Evolutionary conservation across 2,888 invertebrate species (phyloP).

Genomic region (Euzetes globulus): DNA sequence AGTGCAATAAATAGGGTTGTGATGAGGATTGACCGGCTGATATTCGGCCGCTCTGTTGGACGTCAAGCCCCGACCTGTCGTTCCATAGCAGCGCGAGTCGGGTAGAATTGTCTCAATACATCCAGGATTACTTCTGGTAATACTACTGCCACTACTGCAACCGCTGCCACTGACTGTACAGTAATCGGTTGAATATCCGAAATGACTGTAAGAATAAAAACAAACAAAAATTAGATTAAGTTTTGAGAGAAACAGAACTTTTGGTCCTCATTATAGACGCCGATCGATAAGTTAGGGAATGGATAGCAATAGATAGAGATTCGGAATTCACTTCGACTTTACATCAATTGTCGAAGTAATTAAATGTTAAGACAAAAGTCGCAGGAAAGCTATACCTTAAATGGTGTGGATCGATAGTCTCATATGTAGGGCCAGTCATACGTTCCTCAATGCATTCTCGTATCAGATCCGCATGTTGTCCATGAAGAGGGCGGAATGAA

Average conservation of each 20-base stretch:
- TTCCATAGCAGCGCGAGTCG: slow-evolving; percentile 20
- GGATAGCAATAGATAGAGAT: neutral
- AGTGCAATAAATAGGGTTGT: neutral
- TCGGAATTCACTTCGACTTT: neutral
- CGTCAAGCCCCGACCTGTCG: neutral
- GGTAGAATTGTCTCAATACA: slow-evolving; percentile 29
- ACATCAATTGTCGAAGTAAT: neutral
- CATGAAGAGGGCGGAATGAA: slow-evolving; percentile 9
- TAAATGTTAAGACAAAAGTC: neutral
- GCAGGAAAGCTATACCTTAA: neutral
- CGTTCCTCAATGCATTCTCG: slow-evolving; percentile 21
- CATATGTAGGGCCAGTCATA: slow-evolving; percentile 30
- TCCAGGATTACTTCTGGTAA: neutral
- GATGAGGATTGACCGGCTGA: slow-evolving; percentile 19
- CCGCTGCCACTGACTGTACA: slow-evolving; percentile 26
- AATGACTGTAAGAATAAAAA: neutral
- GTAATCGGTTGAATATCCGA: slow-evolving; percentile 29
- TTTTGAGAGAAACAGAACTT: neutral
- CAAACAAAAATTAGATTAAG: neutral
- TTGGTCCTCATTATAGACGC: no score
- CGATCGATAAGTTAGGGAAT: neutral
- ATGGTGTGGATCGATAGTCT: slow-evolving; percentile 32
- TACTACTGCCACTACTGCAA: slow-evolving; percentile 30
- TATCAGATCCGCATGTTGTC: slow-evolving; percentile 21
- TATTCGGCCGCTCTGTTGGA: neutral